Percentiles rank a stretch among this genome's conserved stretches.
Evolutionary conservation across 2,113 vertebrate species (phyloP).

Genomic region (Hassar affinis): DNA sequence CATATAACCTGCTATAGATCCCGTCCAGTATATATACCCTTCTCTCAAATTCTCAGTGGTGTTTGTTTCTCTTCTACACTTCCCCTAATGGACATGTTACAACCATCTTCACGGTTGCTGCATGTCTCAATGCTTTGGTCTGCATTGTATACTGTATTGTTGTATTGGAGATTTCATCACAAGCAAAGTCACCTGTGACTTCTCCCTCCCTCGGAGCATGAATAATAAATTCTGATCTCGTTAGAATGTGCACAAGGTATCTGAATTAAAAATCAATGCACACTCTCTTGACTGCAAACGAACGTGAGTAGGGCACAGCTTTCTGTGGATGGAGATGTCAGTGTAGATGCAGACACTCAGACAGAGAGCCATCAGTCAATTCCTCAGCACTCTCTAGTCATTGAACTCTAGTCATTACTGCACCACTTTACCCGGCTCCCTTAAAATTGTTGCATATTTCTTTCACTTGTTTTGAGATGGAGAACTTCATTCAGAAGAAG

Average conservation of each 20-base stretch:
- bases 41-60: neutral
- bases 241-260: constrained; percentile 58
- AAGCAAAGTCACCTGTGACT: constrained; percentile 63
- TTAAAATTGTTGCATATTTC: constrained; percentile 8
- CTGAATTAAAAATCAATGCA: constrained; percentile 66
- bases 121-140: constrained; percentile 47
- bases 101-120: constrained; percentile 33
- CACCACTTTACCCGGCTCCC: neutral
- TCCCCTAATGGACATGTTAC: neutral
- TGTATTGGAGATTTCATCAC: constrained; percentile 28
- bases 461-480: neutral
- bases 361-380: neutral
- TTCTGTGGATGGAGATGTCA: constrained; percentile 2
- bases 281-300: constrained; percentile 54
- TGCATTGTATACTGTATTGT: constrained; percentile 50
- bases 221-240: constrained; percentile 64
- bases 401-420: neutral
- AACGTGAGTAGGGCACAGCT: constrained; percentile 35
- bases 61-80: neutral
- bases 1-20: neutral
- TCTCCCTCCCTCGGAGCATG: constrained; percentile 58
- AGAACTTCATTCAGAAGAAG: neutral
- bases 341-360: neutral
- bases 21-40: neutral
- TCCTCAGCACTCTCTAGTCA: neutral